Base-by-base conservation (phyloP, 2,888 invertebrate species). In the Lithophane leautieri region DNA sequence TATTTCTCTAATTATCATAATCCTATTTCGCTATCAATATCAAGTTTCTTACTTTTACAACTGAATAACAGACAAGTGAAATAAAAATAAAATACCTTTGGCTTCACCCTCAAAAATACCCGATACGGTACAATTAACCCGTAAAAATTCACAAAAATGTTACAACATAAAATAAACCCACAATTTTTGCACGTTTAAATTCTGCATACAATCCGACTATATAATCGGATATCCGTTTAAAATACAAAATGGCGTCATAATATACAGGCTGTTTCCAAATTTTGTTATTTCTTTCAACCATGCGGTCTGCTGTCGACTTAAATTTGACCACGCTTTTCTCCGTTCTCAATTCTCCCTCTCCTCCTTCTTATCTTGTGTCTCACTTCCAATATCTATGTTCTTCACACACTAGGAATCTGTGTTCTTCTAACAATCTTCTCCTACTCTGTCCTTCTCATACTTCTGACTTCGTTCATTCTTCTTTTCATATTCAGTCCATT, bases 181-280 rank as follows among this genome's bases (percentile, higher is more conserved):
- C 40, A 56, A 34, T 62, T 67, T 66, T 42, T 60, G 50, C 22
- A 60, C 44, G 16, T 22, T 70, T 34, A 11, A 25, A 56, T 12
- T 70, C 34, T 70, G 42, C 25, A 40, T 60, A 83, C 70, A 71
- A 56, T 60, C 40, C 54, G 28, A 69, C 61, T 70, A 40, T 7
- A 54, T 61, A 67, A 70, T 60, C 54, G 12, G 79, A 68, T 34
- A 63, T 73, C 44, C n/a, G 60, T 56, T 56, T 44, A 63, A 73
- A 81, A 83, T 67, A 22, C 52, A 60, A 83, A 73, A 69, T 70
- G 73, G 50, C 11, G 25, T 56, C 19, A 63, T 60, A 28, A 58
- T 58, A 19, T 58, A 58, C 58, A 58, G 58, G 16, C 0, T 58
- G 58, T 54, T 54, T 54, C 22, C 22, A 54, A 54, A 3, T 52